Base-by-base conservation (phyloP, 2,113 vertebrate genomes). In the Spea bombifrons region DNA sequence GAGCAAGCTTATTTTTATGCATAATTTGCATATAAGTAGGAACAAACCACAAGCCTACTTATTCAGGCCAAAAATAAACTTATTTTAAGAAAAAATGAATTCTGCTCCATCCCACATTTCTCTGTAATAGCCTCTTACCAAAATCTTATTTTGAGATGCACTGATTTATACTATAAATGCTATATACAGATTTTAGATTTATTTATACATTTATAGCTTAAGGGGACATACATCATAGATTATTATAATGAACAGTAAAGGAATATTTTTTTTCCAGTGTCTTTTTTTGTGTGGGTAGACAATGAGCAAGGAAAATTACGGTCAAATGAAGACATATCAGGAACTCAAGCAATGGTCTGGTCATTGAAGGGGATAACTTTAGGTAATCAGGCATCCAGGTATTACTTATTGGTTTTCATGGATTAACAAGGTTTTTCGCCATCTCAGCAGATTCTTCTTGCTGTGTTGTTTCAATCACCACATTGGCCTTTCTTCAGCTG, bases 61-160 rank as follows among this genome's bases (percentile, higher is more conserved):
- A 64, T 30, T 64, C 61, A 64, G 30, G 16, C 61, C 61, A 50
- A 63, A 30, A 15, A 68, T 76, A 7, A 48, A 55, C 66, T 17
- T 67, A 46, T 76, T 76, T 69, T 48, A 68, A 15, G 12, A 13
- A 59, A 59, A 13, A 61, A 15, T 61, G 49, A 4, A 61, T 61
- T 12, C n/a, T 13, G 49, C 5, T 9, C 30, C 48, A 10, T 44
- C 15, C 8, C 3, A 64, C 49, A 30, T 17, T 59, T 59, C 10
- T 5, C 9, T 64, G 5, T 3, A 3, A 17, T 64, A 64, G 4
- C 9, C 46, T 61, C 55, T 5, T 70, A 64, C 46, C 12, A 3
- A 12, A 43, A 49, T 61, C 1, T 71, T 15, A 61, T 66, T 76
- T 9, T 50, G 74, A 70, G 9, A 69, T 46, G 3, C 17, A 61